These are phyloP conservation scores for Campylorhamphus procurvoides DNA, from an alignment of 2,113 vertebrate species.

Conservation along the genomic window DNA sequence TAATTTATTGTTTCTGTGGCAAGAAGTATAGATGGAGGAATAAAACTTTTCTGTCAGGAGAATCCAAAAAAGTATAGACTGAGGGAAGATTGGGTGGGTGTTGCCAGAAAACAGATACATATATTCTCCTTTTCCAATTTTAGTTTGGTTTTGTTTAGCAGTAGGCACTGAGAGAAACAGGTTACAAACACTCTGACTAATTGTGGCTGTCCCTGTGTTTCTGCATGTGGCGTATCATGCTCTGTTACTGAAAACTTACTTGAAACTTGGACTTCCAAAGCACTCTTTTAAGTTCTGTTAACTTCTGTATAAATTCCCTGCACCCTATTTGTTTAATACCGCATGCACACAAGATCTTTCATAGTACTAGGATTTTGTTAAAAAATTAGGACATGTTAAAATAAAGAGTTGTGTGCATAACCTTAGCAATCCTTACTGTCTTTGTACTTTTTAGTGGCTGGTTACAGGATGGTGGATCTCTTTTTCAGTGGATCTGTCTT, in stretches of 20 bases:
- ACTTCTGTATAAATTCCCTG: background rate
- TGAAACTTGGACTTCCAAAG: background rate
- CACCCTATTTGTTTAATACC: background rate
- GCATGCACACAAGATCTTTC: background rate
- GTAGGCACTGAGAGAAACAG: background rate
- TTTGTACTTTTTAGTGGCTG: background rate
- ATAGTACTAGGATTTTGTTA: background rate
- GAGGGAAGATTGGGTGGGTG: background rate
- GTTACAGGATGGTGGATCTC: background rate
- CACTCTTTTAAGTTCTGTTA: background rate
- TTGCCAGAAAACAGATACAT: background rate
- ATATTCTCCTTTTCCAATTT: background rate
- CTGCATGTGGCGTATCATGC: background rate
- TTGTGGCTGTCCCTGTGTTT: background rate
- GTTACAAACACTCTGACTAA: background rate
- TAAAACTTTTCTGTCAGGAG: background rate
- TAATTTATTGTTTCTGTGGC: background rate
- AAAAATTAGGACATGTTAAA: background rate
- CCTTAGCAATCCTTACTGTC: background rate
- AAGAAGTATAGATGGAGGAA: background rate
- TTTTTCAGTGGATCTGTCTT: background rate
- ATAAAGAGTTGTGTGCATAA: background rate
- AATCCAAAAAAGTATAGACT: background rate
- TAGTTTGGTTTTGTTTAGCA: background rate
- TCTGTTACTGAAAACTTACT: background rate